A percentile compares a stretch with the other conserved stretches of the same genome.
Conservation (phyloP, 2,797 vertebrate genomes). For the Sciaenops ocellatus region DNA sequence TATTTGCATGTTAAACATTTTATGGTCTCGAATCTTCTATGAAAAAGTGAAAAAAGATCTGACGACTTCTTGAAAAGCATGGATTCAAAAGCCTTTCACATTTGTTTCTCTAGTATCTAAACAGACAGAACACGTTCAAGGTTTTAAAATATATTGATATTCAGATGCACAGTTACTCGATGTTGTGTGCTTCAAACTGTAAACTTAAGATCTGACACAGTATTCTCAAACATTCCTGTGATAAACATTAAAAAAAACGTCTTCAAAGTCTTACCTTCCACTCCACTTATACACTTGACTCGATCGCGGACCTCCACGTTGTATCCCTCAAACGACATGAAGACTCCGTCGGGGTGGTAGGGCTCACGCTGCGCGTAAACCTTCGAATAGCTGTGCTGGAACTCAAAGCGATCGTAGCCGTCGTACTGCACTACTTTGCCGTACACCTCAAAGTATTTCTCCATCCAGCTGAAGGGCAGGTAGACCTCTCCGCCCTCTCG, state of each 20-base stretch:
- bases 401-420: constrained; percentile 95
- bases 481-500: constrained; percentile 93
- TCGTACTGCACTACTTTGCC: constrained; percentile 94
- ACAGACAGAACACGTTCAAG: background rate
- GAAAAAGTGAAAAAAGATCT: background rate
- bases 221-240: background rate
- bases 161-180: background rate
- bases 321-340: constrained; percentile 99
- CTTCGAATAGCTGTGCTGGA: constrained; percentile 98
- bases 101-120: background rate
- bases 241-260: background rate
- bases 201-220: background rate
- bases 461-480: constrained; percentile 96
- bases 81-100: background rate
- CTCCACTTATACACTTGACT: constrained; percentile 97
- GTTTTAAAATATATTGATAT: background rate
- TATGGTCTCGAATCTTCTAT: too few species aligned
- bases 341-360: constrained; percentile 95
- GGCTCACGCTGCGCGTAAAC: constrained; percentile 94
- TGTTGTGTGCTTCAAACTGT: background rate
- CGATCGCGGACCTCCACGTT: constrained; percentile 97
- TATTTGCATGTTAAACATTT: background rate
- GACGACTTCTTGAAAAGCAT: background rate
- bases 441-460: constrained; percentile 98
- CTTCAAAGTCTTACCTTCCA: constrained; percentile 89